phyloP scores from a whole-genome alignment of 1,140 invertebrate genomes.

The Drosophila tropicalis region DNA sequence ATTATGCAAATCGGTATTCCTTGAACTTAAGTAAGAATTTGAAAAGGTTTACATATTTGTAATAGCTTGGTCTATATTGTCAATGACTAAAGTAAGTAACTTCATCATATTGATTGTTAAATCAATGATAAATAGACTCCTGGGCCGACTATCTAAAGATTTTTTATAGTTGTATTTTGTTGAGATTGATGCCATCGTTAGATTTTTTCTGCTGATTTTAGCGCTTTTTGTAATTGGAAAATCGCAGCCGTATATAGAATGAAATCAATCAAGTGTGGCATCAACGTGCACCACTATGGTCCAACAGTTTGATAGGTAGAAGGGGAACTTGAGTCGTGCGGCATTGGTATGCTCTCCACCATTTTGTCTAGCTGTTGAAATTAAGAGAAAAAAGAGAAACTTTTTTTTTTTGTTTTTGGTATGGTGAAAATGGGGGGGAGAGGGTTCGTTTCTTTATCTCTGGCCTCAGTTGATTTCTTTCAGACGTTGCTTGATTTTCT shows the following conservation, averaged over 20 bases:
- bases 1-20: too few relatives aligned
- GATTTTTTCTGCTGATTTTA: slow-evolving; percentile 79
- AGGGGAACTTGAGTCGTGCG: slow-evolving; percentile 28
- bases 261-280: slow-evolving; percentile 80
- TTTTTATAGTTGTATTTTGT: background rate
- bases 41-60: too few relatives aligned
- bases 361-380: slow-evolving; percentile 58
- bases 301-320: slow-evolving; percentile 36
- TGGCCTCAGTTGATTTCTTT: slow-evolving; percentile 61
- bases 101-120: too few relatives aligned
- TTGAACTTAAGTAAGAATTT: too few relatives aligned
- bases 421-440: too few relatives aligned
- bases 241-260: slow-evolving; percentile 75
- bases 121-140: too few relatives aligned
- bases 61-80: too few relatives aligned
- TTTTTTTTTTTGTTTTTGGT: slow-evolving; percentile 16
- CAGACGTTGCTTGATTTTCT: slow-evolving; percentile 27
- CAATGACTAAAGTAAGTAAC: too few relatives aligned
- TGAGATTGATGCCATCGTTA: slow-evolving; percentile 16
- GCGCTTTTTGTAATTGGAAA: slow-evolving; percentile 79
- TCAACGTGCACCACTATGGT: slow-evolving; percentile 63
- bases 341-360: slow-evolving; percentile 54
- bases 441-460: slow-evolving; percentile 58
- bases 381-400: slow-evolving; percentile 52
- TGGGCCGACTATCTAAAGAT: background rate